Percentiles rank a stretch among this genome's conserved stretches.
These are phyloP conservation scores for Mobula birostris DNA, from an alignment of 2,113 vertebrate species.

Conservation along the genomic window DNA sequence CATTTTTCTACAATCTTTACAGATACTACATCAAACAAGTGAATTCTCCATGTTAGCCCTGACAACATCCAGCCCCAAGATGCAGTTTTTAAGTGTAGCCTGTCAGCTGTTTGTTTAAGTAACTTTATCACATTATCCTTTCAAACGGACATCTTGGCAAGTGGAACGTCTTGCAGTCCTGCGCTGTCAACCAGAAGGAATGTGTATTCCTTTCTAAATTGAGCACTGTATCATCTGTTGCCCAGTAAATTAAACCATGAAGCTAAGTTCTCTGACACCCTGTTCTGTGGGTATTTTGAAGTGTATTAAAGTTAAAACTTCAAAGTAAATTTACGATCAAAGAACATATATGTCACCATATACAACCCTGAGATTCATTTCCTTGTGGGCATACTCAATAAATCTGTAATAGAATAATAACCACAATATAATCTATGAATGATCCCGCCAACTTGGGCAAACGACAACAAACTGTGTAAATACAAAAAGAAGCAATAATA, in stretches of 20 bases:
- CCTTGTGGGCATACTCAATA: no score
- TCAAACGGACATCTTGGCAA: background rate
- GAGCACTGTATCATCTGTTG: background rate
- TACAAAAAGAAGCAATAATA: no score
- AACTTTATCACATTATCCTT: background rate
- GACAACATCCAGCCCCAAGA: background rate
- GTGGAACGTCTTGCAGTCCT: background rate
- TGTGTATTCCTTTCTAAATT: background rate
- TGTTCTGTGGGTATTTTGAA: no score
- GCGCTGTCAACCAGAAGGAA: background rate
- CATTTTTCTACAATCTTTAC: background rate
- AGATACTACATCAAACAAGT: background rate
- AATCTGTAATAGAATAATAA: no score
- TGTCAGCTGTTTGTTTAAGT: background rate
- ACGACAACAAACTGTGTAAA: no score
- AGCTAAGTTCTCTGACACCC: background rate
- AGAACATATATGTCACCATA: no score
- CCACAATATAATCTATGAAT: no score
- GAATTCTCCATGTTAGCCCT: background rate
- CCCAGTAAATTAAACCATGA: background rate
- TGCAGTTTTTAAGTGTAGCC: background rate
- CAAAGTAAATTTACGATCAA: no score
- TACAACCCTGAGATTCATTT: no score
- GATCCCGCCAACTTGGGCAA: no score
- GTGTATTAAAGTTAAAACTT: no score